A percentile compares a stretch with the other conserved stretches of the same genome.
Conservation (phyloP, 2,797 vertebrate species). For the Muscicapa striata region DNA sequence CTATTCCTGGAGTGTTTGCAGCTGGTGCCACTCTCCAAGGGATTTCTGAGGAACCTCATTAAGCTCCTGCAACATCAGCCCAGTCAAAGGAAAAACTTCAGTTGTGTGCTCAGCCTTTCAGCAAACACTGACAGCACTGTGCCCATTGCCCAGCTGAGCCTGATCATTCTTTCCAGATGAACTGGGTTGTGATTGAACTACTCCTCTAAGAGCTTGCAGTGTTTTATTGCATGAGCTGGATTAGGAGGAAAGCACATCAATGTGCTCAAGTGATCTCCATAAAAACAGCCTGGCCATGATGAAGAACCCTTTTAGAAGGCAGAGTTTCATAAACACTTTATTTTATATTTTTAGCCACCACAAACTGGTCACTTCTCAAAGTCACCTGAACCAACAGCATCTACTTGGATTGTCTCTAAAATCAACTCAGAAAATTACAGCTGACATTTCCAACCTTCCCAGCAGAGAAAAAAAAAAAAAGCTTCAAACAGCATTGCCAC, state of each 20-base stretch:
- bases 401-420: background rate
- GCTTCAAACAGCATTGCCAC: slow-evolving; percentile 1
- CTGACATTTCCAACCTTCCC: background rate
- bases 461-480: background rate
- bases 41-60: background rate
- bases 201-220: background rate
- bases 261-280: background rate
- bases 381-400: background rate
- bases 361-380: background rate
- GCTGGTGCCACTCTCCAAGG: slow-evolving; percentile 24
- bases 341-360: background rate
- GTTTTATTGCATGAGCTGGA: background rate
- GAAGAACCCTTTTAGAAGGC: background rate
- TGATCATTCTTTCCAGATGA: background rate
- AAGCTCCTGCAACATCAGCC: background rate
- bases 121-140: background rate
- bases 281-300: background rate
- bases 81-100: background rate
- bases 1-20: background rate
- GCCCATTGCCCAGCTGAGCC: background rate
- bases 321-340: background rate
- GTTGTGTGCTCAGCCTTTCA: background rate
- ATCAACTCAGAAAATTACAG: background rate
- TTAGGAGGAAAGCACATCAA: background rate
- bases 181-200: background rate